Evolutionary conservation across 1,140 invertebrate genomes (phyloP), one percentile per base, ranked within the genome.

Genomic region (Saccostrea glomerata): DNA sequence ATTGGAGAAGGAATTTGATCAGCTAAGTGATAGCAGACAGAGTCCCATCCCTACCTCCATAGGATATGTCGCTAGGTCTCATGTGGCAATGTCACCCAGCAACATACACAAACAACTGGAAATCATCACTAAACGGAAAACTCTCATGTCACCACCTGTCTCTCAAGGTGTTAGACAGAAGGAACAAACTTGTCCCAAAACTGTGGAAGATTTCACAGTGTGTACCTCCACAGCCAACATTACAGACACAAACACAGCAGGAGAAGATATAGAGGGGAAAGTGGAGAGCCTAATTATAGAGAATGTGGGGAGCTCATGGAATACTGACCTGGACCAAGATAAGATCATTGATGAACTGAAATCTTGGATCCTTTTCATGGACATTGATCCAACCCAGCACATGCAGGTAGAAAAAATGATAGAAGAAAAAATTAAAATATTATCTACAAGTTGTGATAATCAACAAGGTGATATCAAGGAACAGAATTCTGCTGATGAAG

Each of bases 201-300:
- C 12, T 47, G 84, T 25, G 23, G 47, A 70, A 20, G 20, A 30
- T n/a, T 36, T 20, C 9, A 54, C 60, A 56, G 23, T 86, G 15
- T 56, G n/a, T 13, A 7, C 5, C 17, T 63, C 58, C 15, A 66
- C 85, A 56, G 66, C 40, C 13, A 47, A 40, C 20, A 85, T 86
- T 40, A 70, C 66, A 25, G 70, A 82, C 36, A 11, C 17, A 13
- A 63, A 70, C 1, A 9, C 63, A 60, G 84, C 56, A 13, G 87
- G 85, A 2, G 70, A 58, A 66, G 77, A 84, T 56, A 73, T 90
- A 9, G 84, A 90, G 40, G 83, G 86, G 54, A 86, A 84, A 20
- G 89, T 90, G 20, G 82, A 90, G 77, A 55, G 47, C 56, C 55
- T 90, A 11, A 90, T 90, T 4, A 54, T 54, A 30, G 89, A 90